A percentile compares a stretch with the other conserved stretches of the same genome.
phyloP scores from a whole-genome alignment of 1,140 invertebrate species.

The Vanessa tameamea region DNA sequence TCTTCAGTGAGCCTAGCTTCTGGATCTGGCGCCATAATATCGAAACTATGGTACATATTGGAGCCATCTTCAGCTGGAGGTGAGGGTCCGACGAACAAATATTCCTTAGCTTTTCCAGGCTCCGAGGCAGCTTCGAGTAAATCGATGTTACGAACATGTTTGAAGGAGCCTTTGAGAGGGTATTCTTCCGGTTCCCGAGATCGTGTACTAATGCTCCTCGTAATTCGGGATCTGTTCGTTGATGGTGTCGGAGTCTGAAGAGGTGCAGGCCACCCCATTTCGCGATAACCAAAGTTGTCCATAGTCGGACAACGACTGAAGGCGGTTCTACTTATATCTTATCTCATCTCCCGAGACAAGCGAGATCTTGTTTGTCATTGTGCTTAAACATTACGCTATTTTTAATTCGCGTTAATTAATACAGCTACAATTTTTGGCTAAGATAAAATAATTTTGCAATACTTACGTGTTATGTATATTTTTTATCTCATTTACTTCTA shows the following conservation, averaged over 20 bases:
- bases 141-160: constrained; percentile 68
- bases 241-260: constrained; percentile 54
- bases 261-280: constrained; percentile 71
- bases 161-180: constrained; percentile 60
- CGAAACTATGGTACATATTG: constrained; percentile 83
- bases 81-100: constrained; percentile 83
- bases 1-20: constrained; percentile 84
- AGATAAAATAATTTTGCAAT: constrained; percentile 5
- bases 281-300: constrained; percentile 77
- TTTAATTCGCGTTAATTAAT: constrained; percentile 54
- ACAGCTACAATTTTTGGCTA: constrained; percentile 27
- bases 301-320: constrained; percentile 50
- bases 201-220: constrained; percentile 56
- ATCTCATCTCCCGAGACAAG: constrained; percentile 55
- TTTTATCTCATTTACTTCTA: neutral
- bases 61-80: constrained; percentile 83
- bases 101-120: constrained; percentile 74
- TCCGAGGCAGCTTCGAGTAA: constrained; percentile 64
- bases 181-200: constrained; percentile 66
- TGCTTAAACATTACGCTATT: constrained; percentile 72
- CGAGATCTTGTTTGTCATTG: constrained; percentile 55
- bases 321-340: constrained; percentile 58
- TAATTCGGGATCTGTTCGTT: constrained; percentile 51
- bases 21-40: constrained; percentile 82
- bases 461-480: neutral